phyloP scores from a whole-genome alignment of 2,888 invertebrate species.

The Halictus quadricinctus region DNA sequence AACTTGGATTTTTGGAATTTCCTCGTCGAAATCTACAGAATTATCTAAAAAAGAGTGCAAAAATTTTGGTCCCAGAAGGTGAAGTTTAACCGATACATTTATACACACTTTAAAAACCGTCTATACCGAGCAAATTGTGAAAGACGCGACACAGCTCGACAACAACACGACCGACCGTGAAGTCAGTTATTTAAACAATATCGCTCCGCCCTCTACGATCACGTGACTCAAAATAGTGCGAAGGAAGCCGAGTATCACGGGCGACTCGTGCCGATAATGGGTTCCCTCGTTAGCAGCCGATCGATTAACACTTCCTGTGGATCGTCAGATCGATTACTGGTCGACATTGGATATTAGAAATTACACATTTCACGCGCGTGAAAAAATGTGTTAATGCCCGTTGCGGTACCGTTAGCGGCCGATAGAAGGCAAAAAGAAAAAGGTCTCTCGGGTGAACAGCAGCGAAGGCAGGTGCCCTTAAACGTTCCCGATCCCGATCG shows the following conservation, averaged over 20 bases:
- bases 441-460: not conserved
- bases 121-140: not conserved
- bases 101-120: no score
- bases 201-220: not conserved
- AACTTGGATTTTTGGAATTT: no score
- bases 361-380: constrained; percentile 19
- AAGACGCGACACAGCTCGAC: no score
- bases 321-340: not conserved
- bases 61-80: no score
- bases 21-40: no score
- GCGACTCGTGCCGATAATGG: constrained; percentile 3
- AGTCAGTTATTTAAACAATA: not conserved
- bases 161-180: not conserved
- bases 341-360: not conserved
- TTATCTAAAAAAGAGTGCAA: no score
- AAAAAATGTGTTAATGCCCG: constrained; percentile 37
- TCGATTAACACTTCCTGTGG: constrained; percentile 4
- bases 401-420: constrained; percentile 40
- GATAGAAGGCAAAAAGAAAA: not conserved
- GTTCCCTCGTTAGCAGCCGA: constrained; percentile 1
- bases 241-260: not conserved
- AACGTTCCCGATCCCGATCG: constrained; percentile 28
- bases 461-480: constrained; percentile 38
- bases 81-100: no score
- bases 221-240: not conserved